Conservation (phyloP, 2,113 vertebrate genomes). For the Cheilinus undulatus region DNA sequence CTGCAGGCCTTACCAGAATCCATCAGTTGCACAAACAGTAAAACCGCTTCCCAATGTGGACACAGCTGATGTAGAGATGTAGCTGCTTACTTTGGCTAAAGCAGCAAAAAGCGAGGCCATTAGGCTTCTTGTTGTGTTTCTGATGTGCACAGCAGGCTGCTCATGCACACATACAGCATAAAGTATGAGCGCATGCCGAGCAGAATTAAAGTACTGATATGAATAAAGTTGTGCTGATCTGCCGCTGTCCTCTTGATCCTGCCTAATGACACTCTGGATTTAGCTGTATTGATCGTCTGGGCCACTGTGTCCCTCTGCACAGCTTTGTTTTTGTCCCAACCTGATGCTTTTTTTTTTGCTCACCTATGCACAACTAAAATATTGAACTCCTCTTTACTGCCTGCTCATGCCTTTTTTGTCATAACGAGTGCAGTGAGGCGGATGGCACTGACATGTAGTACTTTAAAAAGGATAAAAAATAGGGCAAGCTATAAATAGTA, state of each 20-base stretch:
- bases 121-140: not conserved
- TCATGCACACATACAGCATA: not conserved
- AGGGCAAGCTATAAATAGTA: not conserved
- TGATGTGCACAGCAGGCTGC: constrained; percentile 1
- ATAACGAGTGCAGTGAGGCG: constrained; percentile 27
- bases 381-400: constrained; percentile 40
- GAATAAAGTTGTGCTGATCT: not conserved
- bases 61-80: constrained; percentile 18
- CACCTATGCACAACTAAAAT: constrained; percentile 60
- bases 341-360: constrained; percentile 49
- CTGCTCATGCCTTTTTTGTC: constrained; percentile 26
- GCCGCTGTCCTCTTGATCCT: constrained; percentile 1
- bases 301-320: constrained; percentile 17
- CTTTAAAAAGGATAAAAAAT: constrained; percentile 25
- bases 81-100: constrained; percentile 9
- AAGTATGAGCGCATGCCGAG: not conserved
- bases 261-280: constrained; percentile 3
- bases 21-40: constrained; percentile 2
- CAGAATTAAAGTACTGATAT: not conserved
- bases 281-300: constrained; percentile 30
- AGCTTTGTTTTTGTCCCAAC: constrained; percentile 39
- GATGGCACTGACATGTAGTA: constrained; percentile 22
- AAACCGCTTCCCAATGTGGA: not conserved
- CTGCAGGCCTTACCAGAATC: not conserved
- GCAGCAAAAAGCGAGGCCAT: not conserved